A percentile compares a stretch with the other conserved stretches of the same genome.
Conservation (phyloP, 2,888 invertebrate genomes). For the Tipula confusa region DNA sequence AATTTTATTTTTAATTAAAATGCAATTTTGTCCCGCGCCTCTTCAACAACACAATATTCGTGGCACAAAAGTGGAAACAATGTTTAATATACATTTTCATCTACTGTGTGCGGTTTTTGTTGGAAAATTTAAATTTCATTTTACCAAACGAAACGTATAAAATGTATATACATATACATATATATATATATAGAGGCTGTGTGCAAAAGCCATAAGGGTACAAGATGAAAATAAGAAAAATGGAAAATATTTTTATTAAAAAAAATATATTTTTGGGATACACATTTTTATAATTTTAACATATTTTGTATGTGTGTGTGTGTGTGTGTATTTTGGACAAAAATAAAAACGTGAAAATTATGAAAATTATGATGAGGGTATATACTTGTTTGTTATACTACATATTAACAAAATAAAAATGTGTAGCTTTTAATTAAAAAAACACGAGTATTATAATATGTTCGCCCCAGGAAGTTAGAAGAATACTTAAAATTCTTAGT, state of each 20-base stretch:
- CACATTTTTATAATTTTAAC: not conserved
- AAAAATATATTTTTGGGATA: constrained; percentile 7
- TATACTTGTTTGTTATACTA: not conserved
- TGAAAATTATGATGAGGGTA: constrained; percentile 4
- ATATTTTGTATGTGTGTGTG: not conserved
- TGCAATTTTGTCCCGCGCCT: constrained; percentile 16
- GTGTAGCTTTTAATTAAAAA: constrained; percentile 6
- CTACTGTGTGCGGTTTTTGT: constrained; percentile 20
- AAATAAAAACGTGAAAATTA: not conserved
- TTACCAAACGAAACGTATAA: not conserved
- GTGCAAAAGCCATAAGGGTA: not conserved
- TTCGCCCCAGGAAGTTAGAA: not conserved
- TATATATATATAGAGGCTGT: not conserved
- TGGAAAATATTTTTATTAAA: constrained; percentile 16
- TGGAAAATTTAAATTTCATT: not conserved
- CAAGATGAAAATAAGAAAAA: not conserved
- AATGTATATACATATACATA: not conserved
- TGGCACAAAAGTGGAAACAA: not conserved
- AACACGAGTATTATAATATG: not conserved
- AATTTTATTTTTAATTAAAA: not conserved
- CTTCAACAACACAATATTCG: not conserved
- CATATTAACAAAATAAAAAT: constrained; percentile 6
- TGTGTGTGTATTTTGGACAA: not conserved
- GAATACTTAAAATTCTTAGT: not conserved
- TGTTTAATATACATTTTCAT: constrained; percentile 16